Conservation (phyloP, 2,888 invertebrate species). For the Acanthosepion pharaonis region DNA sequence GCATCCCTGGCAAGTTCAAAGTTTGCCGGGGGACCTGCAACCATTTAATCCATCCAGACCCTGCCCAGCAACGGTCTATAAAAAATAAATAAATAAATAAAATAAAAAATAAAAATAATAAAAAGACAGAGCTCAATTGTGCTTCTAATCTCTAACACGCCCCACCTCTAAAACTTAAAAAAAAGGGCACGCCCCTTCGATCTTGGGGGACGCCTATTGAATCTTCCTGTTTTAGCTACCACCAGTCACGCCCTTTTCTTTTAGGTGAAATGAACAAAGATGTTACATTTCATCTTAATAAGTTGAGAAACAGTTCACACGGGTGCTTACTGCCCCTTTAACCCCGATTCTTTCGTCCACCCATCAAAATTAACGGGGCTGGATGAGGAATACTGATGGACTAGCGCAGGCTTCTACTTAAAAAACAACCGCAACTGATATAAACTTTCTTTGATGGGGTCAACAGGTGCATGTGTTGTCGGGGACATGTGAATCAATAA, state of each 20-base stretch:
- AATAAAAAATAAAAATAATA: too few species aligned
- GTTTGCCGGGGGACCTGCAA: background rate
- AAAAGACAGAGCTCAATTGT: background rate
- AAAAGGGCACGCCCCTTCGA: background rate
- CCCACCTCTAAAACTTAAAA: background rate
- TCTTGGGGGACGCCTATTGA: background rate
- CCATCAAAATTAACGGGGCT: background rate
- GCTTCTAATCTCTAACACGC: background rate
- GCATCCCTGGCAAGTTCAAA: background rate
- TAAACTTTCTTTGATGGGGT: background rate
- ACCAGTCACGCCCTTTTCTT: background rate
- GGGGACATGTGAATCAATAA: constrained; percentile 10
- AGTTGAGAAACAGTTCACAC: background rate
- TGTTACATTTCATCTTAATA: background rate
- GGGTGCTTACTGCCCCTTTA: constrained; percentile 8
- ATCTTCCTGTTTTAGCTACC: background rate
- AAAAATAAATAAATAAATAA: too few species aligned
- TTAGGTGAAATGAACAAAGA: background rate
- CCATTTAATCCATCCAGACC: background rate
- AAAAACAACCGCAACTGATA: constrained; percentile 33
- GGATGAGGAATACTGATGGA: background rate
- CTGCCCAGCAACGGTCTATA: background rate
- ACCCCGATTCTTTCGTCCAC: background rate
- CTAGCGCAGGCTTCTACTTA: background rate
- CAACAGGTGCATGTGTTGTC: background rate